Percentiles rank a stretch among this genome's conserved stretches.
These are phyloP conservation scores for Opisthocomus hoazin DNA, from an alignment of 2,113 vertebrate species.

Conservation along the genomic window DNA sequence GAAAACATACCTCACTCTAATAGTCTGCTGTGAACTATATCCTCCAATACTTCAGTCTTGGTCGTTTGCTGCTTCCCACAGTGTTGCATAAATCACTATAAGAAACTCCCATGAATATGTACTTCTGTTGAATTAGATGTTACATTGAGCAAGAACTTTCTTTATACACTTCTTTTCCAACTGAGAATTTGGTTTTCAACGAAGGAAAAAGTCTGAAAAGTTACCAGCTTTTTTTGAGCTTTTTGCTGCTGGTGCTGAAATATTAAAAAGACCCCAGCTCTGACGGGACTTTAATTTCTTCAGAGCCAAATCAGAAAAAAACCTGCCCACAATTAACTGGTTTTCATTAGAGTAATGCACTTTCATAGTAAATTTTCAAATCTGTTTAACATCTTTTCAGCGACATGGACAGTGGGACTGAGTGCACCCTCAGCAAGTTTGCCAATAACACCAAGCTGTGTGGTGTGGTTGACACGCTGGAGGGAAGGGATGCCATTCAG, in stretches of 20 bases:
- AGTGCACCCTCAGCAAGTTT: no score
- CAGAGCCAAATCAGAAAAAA: background rate
- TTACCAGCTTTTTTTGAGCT: background rate
- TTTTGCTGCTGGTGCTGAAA: background rate
- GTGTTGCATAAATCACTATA: background rate
- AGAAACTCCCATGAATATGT: background rate
- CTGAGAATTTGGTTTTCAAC: background rate
- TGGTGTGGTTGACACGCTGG: no score
- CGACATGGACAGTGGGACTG: no score
- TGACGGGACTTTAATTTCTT: background rate
- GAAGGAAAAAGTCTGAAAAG: background rate
- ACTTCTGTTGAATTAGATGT: background rate
- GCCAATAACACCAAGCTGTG: no score
- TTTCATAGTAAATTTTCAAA: background rate
- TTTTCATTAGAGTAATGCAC: background rate
- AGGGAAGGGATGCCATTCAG: no score
- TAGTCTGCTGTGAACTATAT: background rate
- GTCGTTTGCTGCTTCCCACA: background rate
- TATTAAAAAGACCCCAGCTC: background rate
- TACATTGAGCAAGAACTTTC: background rate
- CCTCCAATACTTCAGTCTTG: background rate
- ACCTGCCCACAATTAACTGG: background rate
- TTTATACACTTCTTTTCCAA: background rate
- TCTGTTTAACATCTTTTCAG: no score
- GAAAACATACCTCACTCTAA: background rate